Evolutionary conservation across 1,140 invertebrate genomes (phyloP).

Genomic region (Drosophila ironensis): DNA sequence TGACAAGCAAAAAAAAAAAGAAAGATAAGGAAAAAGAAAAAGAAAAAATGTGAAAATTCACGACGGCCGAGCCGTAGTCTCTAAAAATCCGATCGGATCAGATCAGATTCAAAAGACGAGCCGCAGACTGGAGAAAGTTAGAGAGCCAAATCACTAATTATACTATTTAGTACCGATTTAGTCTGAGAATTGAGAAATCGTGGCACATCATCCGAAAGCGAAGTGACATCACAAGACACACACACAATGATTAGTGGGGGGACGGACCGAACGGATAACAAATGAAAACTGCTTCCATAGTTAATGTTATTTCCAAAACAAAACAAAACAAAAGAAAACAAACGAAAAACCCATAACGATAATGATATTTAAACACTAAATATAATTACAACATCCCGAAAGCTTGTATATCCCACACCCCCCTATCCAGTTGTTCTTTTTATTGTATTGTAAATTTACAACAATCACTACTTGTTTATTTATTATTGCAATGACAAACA

Average conservation of each 20-base stretch:
- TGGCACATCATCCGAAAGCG: constrained; percentile 35
- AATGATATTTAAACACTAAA: background rate
- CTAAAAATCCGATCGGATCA: constrained; percentile 6
- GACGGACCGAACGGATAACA: constrained; percentile 3
- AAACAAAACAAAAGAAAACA: background rate
- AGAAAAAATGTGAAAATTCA: background rate
- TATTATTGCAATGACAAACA: constrained; percentile 42
- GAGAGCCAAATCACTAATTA: constrained; percentile 53
- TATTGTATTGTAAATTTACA: constrained; percentile 54
- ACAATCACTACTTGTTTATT: constrained; percentile 58
- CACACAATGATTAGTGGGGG: background rate
- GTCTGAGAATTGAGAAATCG: constrained; percentile 48
- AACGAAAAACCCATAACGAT: background rate
- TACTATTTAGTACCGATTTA: constrained; percentile 33
- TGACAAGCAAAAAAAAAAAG: constrained; percentile 8
- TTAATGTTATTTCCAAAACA: constrained; percentile 52
- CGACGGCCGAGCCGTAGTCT: constrained; percentile 4
- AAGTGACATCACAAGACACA: constrained; percentile 7
- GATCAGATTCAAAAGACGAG: constrained; percentile 9
- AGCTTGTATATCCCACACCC: constrained; percentile 3
- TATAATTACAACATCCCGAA: constrained; percentile 2
- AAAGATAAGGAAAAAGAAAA: constrained; percentile 3
- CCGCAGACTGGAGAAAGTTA: constrained; percentile 24
- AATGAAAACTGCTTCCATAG: constrained; percentile 61
- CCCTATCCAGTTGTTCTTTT: constrained; percentile 42